Evolutionary conservation across 1,140 invertebrate genomes (phyloP), one percentile per base, ranked within the genome.

Genomic region (Drosophila yakuba): DNA sequence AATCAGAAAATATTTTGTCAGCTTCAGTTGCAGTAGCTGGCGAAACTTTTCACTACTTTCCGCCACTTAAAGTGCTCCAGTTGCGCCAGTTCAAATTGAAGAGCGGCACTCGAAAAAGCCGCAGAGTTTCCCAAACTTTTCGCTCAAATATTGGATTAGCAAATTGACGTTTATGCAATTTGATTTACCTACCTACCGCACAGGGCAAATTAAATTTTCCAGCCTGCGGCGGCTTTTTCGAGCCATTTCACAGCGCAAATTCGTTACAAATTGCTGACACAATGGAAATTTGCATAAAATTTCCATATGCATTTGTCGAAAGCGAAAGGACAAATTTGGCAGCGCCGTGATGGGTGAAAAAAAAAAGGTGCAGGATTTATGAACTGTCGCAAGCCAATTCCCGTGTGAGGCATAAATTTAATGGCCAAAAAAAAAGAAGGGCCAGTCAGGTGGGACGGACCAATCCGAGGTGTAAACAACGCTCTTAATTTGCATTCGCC

Each of bases 101-200:
- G 68, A 61, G 80, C 44, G 48, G 57, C 73, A 55, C 60, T 69
- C 60, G 28, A 61, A 57, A 78, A 45, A 23, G 44, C 36, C 39
- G 38, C 45, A 28, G 3, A 28, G 48, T 38, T 67, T 48, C 44
- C 35, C 35, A 12, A 35, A 58, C 44, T 71, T 51, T 47, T 23
- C 17, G 44, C 35, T 36, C 52, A 62, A 64, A 73, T 81, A 77
- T 78, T 78, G 73, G 74, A 86, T 80, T 64, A 76, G 60, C 55
- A 79, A 82, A 89, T 88, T 88, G 83, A 89, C 83, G 81, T 89
- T 86, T 88, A 88, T 86, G 82, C 82, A 88, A 88, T 88, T 88
- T 80, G 80, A 84, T 84, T 84, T 73, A 67, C 20, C 20, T 20
- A 20, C 41, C 54, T 72, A 79, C 76, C 81, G 76, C 80, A 80